These are phyloP conservation scores for Selenia dentaria DNA, from an alignment of 2,888 invertebrate genomes.

Conservation along the genomic window DNA sequence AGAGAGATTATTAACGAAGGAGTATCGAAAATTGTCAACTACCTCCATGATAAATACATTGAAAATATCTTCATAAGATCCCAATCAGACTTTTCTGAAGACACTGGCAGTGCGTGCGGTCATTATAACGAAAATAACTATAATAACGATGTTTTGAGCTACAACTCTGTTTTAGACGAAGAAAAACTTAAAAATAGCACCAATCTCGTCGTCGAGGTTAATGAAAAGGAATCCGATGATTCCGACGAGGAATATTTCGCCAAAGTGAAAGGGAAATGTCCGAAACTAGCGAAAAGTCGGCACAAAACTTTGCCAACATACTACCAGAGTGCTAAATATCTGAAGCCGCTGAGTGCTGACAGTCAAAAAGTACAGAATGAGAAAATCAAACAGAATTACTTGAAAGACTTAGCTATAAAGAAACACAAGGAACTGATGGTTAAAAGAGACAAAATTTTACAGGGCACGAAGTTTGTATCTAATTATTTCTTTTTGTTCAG, in stretches of 20 bases:
- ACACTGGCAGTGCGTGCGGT: constrained; percentile 38
- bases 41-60: constrained; percentile 62
- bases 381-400: constrained; percentile 64
- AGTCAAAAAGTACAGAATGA: constrained; percentile 49
- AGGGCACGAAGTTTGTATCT: constrained; percentile 83
- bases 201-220: constrained; percentile 58
- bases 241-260: constrained; percentile 53
- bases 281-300: constrained; percentile 65
- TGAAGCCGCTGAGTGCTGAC: constrained; percentile 47
- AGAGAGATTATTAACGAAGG: constrained; percentile 81
- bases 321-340: constrained; percentile 72
- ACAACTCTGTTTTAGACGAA: constrained; percentile 67
- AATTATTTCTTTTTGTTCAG: not conserved
- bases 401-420: constrained; percentile 79
- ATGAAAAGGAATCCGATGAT: constrained; percentile 56
- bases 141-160: constrained; percentile 54
- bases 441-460: constrained; percentile 82
- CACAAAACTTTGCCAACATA: constrained; percentile 64
- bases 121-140: constrained; percentile 37
- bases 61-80: constrained; percentile 59
- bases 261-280: constrained; percentile 65
- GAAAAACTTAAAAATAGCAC: constrained; percentile 45
- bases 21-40: constrained; percentile 57
- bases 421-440: constrained; percentile 82
- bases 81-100: constrained; percentile 56